Evolutionary conservation across 2,113 vertebrate species (phyloP), one percentile per base, ranked within the genome.

Genomic region (Dascyllus trimaculatus): DNA sequence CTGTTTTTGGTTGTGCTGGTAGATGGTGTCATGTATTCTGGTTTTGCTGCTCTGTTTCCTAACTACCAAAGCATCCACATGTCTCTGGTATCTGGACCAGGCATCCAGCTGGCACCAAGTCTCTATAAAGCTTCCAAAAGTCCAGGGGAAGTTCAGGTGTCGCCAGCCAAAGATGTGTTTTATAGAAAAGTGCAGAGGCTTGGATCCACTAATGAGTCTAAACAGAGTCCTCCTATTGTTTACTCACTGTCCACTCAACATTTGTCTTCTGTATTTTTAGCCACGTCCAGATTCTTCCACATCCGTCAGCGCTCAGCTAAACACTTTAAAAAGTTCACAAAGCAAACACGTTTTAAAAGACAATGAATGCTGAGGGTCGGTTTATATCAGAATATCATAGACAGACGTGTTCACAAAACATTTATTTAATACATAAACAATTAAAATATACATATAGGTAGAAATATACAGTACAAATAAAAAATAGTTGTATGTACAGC

Each of bases 381-480:
- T 22, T 51, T n/a, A 24, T 17, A 32, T 4, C 3, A 45, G 1
- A 75, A 38, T 29, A 22, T 59, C 15, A 75, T 45, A 74, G 46
- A 81, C 52, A 43, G 59, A 67, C 2, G 11, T 73, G 19, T 69
- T 87, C 66, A 84, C 54, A 11, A 78, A 49, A 88, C 88, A 92
- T 91, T 86, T 90, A 85, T 95, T 94, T 89, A 88, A 85, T 90
- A 84, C 78, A 57, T 58, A 43, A 75, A 82, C 67, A 83, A 84
- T 84, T 77, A 71, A 85, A 91, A 87, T 86, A 29, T 84, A 93
- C 81, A 92, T 63, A 59, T 71, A 61, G 80, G 84, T 93, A 93
- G 81, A 94, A 94, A 95, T 91, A 89, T 81, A 93, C 86, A 91
- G 82, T 87, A 92, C 75, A 93, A 92, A 91, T 89, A 89, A 90